Conservation (phyloP, 2,888 invertebrate genomes). For the Andricus curvator region DNA sequence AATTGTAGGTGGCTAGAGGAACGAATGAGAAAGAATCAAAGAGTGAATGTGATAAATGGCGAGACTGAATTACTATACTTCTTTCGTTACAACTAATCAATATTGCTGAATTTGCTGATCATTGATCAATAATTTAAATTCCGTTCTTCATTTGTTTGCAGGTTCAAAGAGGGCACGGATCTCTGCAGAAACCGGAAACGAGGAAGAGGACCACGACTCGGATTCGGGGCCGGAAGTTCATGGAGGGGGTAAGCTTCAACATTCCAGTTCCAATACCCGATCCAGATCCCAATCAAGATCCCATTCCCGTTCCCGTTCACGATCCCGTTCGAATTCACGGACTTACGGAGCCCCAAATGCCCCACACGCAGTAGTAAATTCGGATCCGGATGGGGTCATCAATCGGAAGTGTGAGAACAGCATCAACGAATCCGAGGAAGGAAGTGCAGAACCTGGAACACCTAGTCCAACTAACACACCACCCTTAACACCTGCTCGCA, state of each 20-base stretch:
- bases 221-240: constrained; percentile 70
- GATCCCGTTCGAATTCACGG: constrained; percentile 56
- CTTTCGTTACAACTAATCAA: no score
- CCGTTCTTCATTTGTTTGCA: constrained; percentile 11
- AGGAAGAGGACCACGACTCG: constrained; percentile 79
- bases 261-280: constrained; percentile 45
- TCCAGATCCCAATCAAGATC: constrained; percentile 57
- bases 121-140: background rate
- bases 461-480: constrained; percentile 73
- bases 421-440: constrained; percentile 73
- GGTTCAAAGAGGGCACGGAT: constrained; percentile 79
- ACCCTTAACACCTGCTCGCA: constrained; percentile 70
- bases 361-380: constrained; percentile 44
- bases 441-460: constrained; percentile 71
- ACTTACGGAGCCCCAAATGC: constrained; percentile 48
- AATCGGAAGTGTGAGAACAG: constrained; percentile 68
- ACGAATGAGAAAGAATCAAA: no score
- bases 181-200: constrained; percentile 78
- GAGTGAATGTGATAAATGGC: no score
- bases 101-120: no score
- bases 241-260: constrained; percentile 60
- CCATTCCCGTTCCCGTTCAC: constrained; percentile 57
- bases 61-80: no score
- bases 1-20: no score
- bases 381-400: constrained; percentile 60